Conservation (phyloP, 1,140 invertebrate genomes). For the Meloidogyne exigua region DNA sequence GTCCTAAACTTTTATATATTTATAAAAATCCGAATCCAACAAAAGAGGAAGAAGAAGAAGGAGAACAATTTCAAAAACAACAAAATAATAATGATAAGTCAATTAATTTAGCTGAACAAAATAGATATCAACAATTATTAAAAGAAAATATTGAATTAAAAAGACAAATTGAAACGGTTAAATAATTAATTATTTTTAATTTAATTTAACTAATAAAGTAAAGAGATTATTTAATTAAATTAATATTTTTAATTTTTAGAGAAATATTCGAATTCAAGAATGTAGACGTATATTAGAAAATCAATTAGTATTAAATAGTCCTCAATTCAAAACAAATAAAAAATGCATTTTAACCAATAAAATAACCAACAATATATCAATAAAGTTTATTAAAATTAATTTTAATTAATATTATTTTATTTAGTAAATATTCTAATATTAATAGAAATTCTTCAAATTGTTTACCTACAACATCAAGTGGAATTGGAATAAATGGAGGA, state of each 20-base stretch:
- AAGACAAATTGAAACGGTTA: conserved; percentile 84
- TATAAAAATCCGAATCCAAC: conserved; percentile 46
- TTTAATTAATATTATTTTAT: background rate
- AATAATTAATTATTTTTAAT: too few relatives aligned
- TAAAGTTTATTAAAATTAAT: too few relatives aligned
- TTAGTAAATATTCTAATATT: background rate
- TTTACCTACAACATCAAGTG: conserved; percentile 4
- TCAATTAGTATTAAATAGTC: conserved; percentile 15
- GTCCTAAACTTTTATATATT: conserved; percentile 59
- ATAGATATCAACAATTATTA: conserved; percentile 86
- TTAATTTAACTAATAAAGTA: too few relatives aligned
- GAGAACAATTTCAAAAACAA: conserved; percentile 64
- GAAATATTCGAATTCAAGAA: conserved; percentile 28
- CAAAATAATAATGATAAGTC: conserved; percentile 70
- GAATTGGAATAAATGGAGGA: conserved; percentile 7
- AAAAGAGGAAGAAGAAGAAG: conserved; percentile 63
- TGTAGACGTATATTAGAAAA: conserved; percentile 25
- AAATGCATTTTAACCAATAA: background rate
- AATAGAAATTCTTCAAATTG: background rate
- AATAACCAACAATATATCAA: background rate
- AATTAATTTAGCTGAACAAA: conserved; percentile 73
- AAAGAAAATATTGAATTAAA: conserved; percentile 93
- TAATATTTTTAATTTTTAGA: conserved; percentile 10
- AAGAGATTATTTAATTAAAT: conserved; percentile 2
- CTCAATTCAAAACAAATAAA: background rate